phyloP scores from a whole-genome alignment of 1,140 invertebrate genomes.

The Drosophila mauritiana region DNA sequence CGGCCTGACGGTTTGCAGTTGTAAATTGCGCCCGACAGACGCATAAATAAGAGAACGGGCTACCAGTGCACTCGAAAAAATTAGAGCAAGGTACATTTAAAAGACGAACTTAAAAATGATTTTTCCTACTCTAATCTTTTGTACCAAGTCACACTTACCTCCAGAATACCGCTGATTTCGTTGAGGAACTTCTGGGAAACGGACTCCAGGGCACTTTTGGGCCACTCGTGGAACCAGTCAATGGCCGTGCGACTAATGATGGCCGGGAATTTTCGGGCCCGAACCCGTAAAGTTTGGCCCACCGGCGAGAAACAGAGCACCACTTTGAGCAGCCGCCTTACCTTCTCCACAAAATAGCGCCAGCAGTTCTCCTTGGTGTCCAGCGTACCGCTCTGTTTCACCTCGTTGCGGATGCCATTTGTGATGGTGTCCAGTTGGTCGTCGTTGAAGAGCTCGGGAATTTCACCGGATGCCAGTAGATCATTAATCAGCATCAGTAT shows the following conservation, averaged over 20 bases:
- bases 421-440: conserved; percentile 97
- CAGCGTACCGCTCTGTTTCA: conserved; percentile 89
- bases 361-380: conserved; percentile 98
- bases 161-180: conserved; percentile 89
- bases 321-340: conserved; percentile 89
- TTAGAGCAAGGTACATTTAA: no score
- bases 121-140: no score
- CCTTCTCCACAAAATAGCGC: conserved; percentile 97
- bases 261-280: conserved; percentile 96
- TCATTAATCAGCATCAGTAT: conserved; percentile 98
- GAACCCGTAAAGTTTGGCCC: conserved; percentile 92
- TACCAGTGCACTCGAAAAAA: conserved; percentile 1
- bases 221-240: conserved; percentile 99
- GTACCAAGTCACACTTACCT: conserved; percentile 84
- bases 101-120: neutral
- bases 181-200: conserved; percentile 94
- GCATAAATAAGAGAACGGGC: conserved; percentile 47
- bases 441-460: conserved; percentile 95
- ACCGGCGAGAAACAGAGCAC: conserved; percentile 97
- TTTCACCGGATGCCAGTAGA: conserved; percentile 96
- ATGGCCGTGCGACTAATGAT: conserved; percentile 96
- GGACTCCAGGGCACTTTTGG: conserved; percentile 94
- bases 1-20: conserved; percentile 54
- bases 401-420: conserved; percentile 92
- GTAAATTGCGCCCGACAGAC: conserved; percentile 58